These are phyloP conservation scores for Entomyzon cyanotis DNA, from an alignment of 2,113 vertebrate genomes.

Conservation along the genomic window DNA sequence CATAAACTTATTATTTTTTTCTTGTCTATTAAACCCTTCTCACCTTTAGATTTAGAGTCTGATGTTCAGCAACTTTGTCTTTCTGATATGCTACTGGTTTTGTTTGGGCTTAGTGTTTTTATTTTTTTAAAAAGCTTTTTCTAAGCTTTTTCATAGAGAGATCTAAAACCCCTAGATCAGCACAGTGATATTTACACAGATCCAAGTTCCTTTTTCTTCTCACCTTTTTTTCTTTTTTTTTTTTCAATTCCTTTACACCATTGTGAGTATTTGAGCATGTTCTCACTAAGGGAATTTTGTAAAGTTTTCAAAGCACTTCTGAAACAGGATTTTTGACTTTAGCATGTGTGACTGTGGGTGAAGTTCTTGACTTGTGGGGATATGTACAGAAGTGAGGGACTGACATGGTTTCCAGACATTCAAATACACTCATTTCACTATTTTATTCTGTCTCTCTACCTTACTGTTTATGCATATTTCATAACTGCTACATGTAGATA, in stretches of 20 bases:
- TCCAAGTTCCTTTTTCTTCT: background rate
- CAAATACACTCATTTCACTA: background rate
- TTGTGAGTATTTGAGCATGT: background rate
- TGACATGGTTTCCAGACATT: background rate
- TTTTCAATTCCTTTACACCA: background rate
- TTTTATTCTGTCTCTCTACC: background rate
- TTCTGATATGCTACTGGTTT: background rate
- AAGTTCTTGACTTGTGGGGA: background rate
- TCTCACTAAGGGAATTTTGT: background rate
- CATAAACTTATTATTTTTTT: background rate
- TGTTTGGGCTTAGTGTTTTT: background rate
- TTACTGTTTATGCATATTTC: conserved; percentile 32
- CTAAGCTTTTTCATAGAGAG: background rate
- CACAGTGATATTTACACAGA: background rate
- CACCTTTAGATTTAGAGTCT: background rate
- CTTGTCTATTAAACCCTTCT: background rate
- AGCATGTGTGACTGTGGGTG: background rate
- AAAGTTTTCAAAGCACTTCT: background rate
- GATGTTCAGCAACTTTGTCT: background rate
- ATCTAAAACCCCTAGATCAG: background rate
- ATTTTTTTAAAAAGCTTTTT: background rate
- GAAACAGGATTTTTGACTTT: background rate
- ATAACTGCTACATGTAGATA: conserved; percentile 14
- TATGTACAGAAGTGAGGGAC: background rate
- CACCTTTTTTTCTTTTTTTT: background rate